A percentile compares a stretch with the other conserved stretches of the same genome.
These are phyloP conservation scores for Urocynchramus pylzowi DNA, from an alignment of 2,113 vertebrate genomes.

Conservation along the genomic window DNA sequence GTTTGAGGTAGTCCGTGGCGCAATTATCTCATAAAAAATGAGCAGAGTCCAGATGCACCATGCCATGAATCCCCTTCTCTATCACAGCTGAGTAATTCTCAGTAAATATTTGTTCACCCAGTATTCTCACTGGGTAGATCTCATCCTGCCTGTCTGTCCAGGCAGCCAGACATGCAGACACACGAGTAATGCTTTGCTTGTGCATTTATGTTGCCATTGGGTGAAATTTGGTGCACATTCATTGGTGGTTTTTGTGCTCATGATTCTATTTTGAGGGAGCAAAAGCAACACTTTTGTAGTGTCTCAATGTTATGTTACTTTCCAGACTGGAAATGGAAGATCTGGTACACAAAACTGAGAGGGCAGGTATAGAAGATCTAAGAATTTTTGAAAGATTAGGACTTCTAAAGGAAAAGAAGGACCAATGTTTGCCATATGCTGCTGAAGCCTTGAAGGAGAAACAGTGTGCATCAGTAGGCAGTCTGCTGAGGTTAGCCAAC, in stretches of 20 bases:
- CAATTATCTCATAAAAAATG: constrained; percentile 80
- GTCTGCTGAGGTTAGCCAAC: background rate
- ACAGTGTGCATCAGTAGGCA: background rate
- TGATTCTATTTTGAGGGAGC: background rate
- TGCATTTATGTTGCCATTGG: background rate
- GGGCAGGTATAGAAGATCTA: background rate
- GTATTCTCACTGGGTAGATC: constrained; percentile 61
- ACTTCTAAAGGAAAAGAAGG: background rate
- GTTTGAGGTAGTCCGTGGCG: constrained; percentile 67
- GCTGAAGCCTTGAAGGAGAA: background rate
- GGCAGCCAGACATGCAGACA: background rate
- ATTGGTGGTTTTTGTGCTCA: background rate
- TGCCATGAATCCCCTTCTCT: constrained; percentile 71
- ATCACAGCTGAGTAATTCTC: constrained; percentile 80
- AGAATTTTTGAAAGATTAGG: background rate
- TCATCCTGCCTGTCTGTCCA: background rate
- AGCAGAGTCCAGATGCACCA: constrained; percentile 72
- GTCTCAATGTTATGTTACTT: background rate
- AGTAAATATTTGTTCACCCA: constrained; percentile 90
- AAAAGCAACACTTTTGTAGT: background rate
- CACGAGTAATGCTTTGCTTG: background rate
- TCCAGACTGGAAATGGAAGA: background rate
- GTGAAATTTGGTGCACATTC: background rate
- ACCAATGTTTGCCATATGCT: background rate
- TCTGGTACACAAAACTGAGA: background rate